Evolutionary conservation across 1,140 invertebrate genomes (phyloP), one percentile per base, ranked within the genome.

Genomic region (Aculops lycopersici): DNA sequence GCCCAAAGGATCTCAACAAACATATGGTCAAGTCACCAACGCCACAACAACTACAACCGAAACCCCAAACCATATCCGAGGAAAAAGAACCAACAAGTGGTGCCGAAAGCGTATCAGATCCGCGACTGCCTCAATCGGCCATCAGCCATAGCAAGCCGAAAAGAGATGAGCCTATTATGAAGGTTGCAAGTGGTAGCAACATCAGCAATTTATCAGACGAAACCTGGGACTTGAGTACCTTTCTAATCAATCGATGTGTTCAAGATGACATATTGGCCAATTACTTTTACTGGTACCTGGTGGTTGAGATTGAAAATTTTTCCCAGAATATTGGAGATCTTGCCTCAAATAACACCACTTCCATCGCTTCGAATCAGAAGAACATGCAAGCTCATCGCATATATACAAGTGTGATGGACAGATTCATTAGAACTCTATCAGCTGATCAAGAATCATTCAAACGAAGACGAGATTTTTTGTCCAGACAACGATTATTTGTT

Each of bases 241-340:
- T 94, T 61, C 64, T 95, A 1, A 83, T 95, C 41, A 65, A 70
- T 37, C 64, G 81, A 41, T 80, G 84, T 4, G 80, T 77, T 56
- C 66, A 70, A 49, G 88, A 94, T 62, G 68, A 70, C 20, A 72
- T 68, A 17, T 55, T 95, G 37, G 81, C 83, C 35, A 94, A 92
- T 61, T 94, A 90, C 58, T 72, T 97, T 47, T 94, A 81, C 57
- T 97, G 88, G 88, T 90, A 88, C 61, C 58, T 94, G 36, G 64
- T 72, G 17, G 77, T 86, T 35, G 84, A 94, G 59, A 81, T 80
- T 55, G 81, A 86, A 56, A 74, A 60, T 40, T 46, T 67, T 50
- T 61, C 67, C 3, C 58, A 64, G 37, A 31, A 43, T 37, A 5
- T 5, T 8, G n/a, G 8, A n/a, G 24, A 8, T n/a, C 8, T 8